These are phyloP conservation scores for Cherax destructor DNA, from an alignment of 1,140 invertebrate species.

Conservation along the genomic window DNA sequence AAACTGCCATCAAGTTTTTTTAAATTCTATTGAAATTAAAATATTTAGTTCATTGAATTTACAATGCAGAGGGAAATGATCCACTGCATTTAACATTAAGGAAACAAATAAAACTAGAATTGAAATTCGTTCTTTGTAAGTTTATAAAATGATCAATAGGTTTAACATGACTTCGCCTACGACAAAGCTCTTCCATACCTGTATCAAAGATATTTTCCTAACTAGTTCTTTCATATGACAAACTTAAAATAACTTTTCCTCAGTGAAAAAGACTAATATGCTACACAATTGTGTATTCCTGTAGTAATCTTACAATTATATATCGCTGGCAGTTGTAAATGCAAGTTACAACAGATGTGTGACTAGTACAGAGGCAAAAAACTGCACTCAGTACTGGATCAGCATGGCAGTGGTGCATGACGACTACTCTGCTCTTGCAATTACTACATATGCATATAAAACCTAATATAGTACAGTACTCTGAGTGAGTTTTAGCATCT, in stretches of 20 bases:
- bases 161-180: not conserved
- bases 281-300: not conserved
- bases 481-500: not conserved
- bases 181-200: not conserved
- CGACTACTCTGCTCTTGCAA: not conserved
- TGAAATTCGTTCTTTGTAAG: slow-evolving; percentile 3
- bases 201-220: slow-evolving; percentile 17
- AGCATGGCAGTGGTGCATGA: not conserved
- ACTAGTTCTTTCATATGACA: not conserved
- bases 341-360: not conserved
- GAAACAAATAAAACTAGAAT: slow-evolving; percentile 6
- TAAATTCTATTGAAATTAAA: no score
- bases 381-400: not conserved
- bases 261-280: not conserved
- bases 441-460: not conserved
- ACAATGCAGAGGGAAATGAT: no score
- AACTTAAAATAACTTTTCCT: not conserved
- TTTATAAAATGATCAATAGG: slow-evolving; percentile 30
- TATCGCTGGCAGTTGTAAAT: not conserved
- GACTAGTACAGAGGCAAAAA: not conserved
- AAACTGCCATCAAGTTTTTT: no score
- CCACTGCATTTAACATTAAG: no score
- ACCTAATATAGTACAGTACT: not conserved
- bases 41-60: no score
- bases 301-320: slow-evolving; percentile 15